Conservation (phyloP, 2,113 vertebrate genomes). For the Tilapia sparmanii region DNA sequence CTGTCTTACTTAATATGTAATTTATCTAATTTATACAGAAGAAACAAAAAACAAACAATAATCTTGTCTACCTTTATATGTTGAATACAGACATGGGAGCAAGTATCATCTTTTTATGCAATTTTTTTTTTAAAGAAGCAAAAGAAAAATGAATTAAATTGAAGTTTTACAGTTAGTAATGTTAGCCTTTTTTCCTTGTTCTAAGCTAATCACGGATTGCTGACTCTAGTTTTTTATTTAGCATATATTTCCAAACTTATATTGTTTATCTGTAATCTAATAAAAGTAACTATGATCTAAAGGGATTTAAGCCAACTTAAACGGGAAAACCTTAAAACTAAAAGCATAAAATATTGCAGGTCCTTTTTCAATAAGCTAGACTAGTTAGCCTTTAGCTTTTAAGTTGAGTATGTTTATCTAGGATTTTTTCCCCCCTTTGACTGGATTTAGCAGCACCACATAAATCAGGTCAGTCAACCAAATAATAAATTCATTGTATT, state of each 20-base stretch:
- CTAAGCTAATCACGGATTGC: not conserved
- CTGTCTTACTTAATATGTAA: not conserved
- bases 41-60: not conserved
- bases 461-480: not conserved
- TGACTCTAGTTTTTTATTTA: accelerated
- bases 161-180: accelerated
- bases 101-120: accelerated
- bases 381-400: not conserved
- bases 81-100: not conserved
- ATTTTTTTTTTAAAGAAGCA: not conserved
- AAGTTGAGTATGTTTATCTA: not conserved
- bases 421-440: accelerated
- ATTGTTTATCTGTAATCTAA: not conserved
- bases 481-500: not conserved
- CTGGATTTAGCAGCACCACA: not conserved
- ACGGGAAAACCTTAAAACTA: not conserved
- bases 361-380: not conserved
- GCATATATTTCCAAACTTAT: accelerated
- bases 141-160: not conserved
- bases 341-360: not conserved
- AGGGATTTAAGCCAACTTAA: accelerated
- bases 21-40: not conserved
- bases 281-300: not conserved
- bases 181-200: accelerated
- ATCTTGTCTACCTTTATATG: accelerated